Evolutionary conservation across 2,113 vertebrate species (phyloP).

Genomic region (Malaclemys terrapin): DNA sequence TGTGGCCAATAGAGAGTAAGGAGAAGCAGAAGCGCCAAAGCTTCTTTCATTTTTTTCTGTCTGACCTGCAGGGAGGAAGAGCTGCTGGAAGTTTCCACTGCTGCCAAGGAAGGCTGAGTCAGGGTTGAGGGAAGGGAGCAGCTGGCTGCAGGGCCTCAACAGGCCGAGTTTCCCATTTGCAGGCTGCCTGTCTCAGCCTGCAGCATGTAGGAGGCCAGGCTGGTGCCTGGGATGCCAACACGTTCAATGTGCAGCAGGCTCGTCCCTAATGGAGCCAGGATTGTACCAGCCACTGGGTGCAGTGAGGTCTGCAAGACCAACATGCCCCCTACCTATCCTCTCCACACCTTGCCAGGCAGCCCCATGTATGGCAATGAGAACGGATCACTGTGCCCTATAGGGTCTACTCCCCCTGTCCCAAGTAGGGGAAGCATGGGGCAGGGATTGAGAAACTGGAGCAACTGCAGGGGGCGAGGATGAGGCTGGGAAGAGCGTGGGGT

Average conservation of each 20-base stretch:
- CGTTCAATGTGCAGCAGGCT: accelerated
- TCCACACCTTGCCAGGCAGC: too few relatives aligned
- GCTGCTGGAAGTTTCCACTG: neutral
- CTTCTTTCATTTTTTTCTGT: neutral
- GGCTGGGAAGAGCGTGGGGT: neutral
- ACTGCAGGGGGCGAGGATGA: too few relatives aligned
- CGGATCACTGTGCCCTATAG: neutral
- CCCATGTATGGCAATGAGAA: too few relatives aligned
- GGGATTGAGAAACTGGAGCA: too few relatives aligned
- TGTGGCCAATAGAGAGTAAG: neutral
- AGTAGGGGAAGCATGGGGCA: too few relatives aligned
- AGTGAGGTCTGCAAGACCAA: neutral
- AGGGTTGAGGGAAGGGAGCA: neutral
- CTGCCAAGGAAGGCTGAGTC: neutral
- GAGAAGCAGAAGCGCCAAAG: neutral
- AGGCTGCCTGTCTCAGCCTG: too few relatives aligned
- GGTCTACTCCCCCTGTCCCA: neutral
- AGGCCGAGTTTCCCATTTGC: neutral
- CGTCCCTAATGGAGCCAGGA: neutral
- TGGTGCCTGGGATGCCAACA: neutral
- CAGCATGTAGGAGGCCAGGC: too few relatives aligned
- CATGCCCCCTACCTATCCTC: too few relatives aligned
- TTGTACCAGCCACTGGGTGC: neutral
- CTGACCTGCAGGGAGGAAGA: neutral
- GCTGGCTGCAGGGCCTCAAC: neutral